phyloP scores from a whole-genome alignment of 2,113 vertebrate genomes.

The Corydoras sp. region DNA sequence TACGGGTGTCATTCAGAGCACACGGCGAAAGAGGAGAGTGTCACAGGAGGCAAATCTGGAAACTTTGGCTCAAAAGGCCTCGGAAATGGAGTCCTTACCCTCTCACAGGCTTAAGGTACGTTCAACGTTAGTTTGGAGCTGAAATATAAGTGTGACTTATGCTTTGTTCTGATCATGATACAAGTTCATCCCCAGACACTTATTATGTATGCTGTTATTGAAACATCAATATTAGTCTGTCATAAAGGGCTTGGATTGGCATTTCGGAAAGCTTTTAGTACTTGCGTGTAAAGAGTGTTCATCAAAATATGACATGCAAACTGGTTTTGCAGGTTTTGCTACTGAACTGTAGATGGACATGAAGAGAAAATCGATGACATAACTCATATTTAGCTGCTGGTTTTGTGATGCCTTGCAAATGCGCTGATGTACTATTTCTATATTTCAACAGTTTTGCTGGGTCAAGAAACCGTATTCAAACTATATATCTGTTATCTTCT shows the following conservation, averaged over 20 bases:
- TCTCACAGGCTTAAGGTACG: constrained; percentile 59
- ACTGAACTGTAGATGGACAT: background rate
- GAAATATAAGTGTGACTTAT: background rate
- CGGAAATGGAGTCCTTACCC: constrained; percentile 85
- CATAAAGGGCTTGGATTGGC: background rate
- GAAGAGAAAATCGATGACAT: too few relatives aligned
- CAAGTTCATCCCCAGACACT: too few relatives aligned
- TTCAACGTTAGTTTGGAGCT: background rate
- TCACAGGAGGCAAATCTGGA: constrained; percentile 94
- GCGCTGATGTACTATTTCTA: too few relatives aligned
- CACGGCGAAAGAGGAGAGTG: constrained; percentile 75
- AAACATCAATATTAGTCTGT: too few relatives aligned
- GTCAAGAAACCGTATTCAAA: too few relatives aligned
- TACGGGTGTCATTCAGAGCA: constrained; percentile 89
- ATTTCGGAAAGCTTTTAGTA: background rate
- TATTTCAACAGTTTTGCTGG: too few relatives aligned
- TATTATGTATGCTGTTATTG: too few relatives aligned
- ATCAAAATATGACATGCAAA: constrained; percentile 2
- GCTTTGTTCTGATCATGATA: too few relatives aligned
- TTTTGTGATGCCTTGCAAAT: too few relatives aligned
- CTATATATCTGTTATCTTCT: too few relatives aligned
- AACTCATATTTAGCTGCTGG: too few relatives aligned
- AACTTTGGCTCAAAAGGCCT: constrained; percentile 91
- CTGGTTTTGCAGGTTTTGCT: constrained; percentile 38
- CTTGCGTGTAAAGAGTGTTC: background rate